phyloP scores from a whole-genome alignment of 2,797 vertebrate species.

The Steatocranus sp. region DNA sequence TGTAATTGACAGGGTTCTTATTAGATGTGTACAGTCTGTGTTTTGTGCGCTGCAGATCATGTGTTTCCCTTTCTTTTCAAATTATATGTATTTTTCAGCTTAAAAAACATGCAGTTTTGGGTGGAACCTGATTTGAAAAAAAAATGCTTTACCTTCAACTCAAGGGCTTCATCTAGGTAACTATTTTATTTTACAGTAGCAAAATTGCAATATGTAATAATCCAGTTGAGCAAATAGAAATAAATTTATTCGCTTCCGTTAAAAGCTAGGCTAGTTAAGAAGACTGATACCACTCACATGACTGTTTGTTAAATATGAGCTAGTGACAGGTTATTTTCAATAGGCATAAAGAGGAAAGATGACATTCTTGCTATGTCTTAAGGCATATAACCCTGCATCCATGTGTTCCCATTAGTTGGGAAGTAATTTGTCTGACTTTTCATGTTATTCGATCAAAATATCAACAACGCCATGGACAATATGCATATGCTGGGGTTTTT shows the following conservation, averaged over 20 bases:
- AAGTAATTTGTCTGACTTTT: background rate
- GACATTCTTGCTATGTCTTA: background rate
- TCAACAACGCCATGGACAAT: background rate
- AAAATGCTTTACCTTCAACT: background rate
- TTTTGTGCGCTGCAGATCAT: background rate
- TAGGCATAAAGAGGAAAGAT: background rate
- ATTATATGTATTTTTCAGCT: background rate
- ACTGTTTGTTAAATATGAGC: background rate
- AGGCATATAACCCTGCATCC: background rate
- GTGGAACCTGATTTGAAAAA: background rate
- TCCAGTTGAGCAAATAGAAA: background rate
- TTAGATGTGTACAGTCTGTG: background rate
- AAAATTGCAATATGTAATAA: background rate
- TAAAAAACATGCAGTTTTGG: background rate
- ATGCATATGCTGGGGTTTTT: background rate
- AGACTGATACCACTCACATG: background rate
- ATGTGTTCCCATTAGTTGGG: background rate
- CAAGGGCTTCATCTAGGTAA: background rate
- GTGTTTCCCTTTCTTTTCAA: background rate
- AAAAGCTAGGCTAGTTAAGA: background rate
- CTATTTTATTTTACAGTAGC: background rate
- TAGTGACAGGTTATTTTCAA: background rate
- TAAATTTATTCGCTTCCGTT: background rate
- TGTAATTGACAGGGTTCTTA: background rate
- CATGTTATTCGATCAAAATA: background rate